Percentiles rank a stretch among this genome's conserved stretches.
These are phyloP conservation scores for Zaprionus ornatus DNA, from an alignment of 1,140 invertebrate genomes.

Conservation along the genomic window DNA sequence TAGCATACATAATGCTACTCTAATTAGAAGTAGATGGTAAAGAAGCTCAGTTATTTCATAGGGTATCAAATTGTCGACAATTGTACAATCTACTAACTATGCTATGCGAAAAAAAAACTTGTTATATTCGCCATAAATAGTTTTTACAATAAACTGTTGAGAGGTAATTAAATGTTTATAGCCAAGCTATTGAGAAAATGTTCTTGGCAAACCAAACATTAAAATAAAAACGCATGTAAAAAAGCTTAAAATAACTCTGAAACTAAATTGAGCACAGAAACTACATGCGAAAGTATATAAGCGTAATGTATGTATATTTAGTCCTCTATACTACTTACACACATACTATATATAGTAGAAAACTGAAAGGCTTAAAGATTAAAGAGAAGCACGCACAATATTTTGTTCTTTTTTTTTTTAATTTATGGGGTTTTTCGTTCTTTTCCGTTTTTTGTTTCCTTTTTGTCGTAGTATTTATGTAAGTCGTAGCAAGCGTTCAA, in stretches of 20 bases:
- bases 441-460: slow-evolving; percentile 24
- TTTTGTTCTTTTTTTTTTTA: slow-evolving; percentile 44
- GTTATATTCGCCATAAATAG: slow-evolving; percentile 5
- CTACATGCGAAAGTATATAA: slow-evolving; percentile 10
- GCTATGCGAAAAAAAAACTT: neutral
- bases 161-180: slow-evolving; percentile 28
- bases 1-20: neutral
- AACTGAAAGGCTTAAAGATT: slow-evolving; percentile 42
- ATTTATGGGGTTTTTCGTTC: slow-evolving; percentile 40
- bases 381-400: slow-evolving; percentile 25
- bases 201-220: slow-evolving; percentile 23
- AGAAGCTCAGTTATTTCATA: neutral
- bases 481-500: slow-evolving; percentile 34
- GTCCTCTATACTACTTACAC: slow-evolving; percentile 7
- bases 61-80: neutral
- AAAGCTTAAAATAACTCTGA: slow-evolving; percentile 43
- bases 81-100: neutral
- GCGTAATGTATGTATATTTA: slow-evolving; percentile 16
- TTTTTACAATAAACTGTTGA: slow-evolving; percentile 10
- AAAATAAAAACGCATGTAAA: slow-evolving; percentile 43
- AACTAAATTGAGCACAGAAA: slow-evolving; percentile 44
- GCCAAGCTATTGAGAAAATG: slow-evolving; percentile 3
- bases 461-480: slow-evolving; percentile 40
- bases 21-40: neutral
- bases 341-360: slow-evolving; percentile 30